Evolutionary conservation across 2,888 invertebrate genomes (phyloP).

Genomic region (Tenthredo mesomela): DNA sequence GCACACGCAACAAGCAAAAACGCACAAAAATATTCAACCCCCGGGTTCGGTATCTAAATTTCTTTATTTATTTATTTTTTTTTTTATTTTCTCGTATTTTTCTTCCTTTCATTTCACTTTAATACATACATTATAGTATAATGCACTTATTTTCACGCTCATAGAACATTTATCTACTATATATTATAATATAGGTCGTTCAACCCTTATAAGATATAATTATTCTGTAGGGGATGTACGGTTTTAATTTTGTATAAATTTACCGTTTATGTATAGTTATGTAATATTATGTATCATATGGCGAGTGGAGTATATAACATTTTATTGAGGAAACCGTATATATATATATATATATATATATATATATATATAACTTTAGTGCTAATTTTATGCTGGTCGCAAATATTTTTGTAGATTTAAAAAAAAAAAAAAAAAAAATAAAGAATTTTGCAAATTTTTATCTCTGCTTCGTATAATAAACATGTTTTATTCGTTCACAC

Average conservation of each 20-base stretch:
- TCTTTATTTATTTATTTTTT: background rate
- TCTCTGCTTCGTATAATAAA: conserved; percentile 17
- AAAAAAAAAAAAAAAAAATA: background rate
- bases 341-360: background rate
- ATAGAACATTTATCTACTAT: background rate
- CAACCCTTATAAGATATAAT: too few relatives aligned
- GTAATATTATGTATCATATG: background rate
- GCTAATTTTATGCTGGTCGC: conserved; percentile 17
- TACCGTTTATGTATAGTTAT: background rate
- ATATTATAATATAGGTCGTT: background rate
- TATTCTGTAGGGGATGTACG: background rate
- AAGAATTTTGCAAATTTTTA: conserved; percentile 21
- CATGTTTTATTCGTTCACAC: conserved; percentile 4
- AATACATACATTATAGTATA: too few relatives aligned
- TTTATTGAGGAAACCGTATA: background rate
- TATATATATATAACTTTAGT: background rate
- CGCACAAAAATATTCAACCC: background rate
- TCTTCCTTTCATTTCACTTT: background rate
- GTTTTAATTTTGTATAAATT: conserved; percentile 10
- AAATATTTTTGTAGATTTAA: conserved; percentile 18
- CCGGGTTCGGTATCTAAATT: background rate
- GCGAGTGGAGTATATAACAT: background rate
- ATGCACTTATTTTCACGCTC: background rate
- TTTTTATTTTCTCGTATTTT: background rate
- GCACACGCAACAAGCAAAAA: background rate